Base-by-base conservation (phyloP, 2,888 invertebrate species). In the Habrosyne pyritoides region DNA sequence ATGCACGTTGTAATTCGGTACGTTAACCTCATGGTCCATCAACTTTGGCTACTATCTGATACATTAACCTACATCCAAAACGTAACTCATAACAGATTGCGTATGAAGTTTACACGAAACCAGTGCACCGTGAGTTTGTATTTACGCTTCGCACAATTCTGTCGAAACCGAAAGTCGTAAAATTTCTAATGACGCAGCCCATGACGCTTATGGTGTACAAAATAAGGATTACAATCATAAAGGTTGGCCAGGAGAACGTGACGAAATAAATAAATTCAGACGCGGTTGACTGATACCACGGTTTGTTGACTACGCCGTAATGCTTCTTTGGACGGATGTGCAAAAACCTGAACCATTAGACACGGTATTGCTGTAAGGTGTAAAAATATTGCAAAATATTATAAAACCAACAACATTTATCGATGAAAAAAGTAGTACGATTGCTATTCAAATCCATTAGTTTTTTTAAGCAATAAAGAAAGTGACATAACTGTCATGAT, bases 1-100 rank as follows among this genome's bases (percentile, higher is more conserved):
- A 50, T 42, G 33, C 48, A 53, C 42, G 57, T 53, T 47, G 54
- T 48, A 51, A 57, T 47, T 56, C 22, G 46, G 50, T 42, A 53
- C 42, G 51, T 49, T 42, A 53, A 54, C 54, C 53, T 22, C 26
- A 53, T 53, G 54, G 24, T 69, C 72, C 75, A 76, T 79, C 73
- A 74, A 67, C 61, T 69, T 60, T 66, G 66, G 77, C 78, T 42
- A 18, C 42, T 82, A 81, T 81, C 83, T 79, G 69, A 75, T 75
- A 79, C 84, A 87, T 90, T 91, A 90, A 89, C 91, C 91, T 76
- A 91, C 81, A 86, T 90, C 67, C 69, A 74, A 82, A 80, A 69
- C 71, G 79, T 83, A 81, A 82, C 75, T 81, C 80, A 79, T 83
- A 86, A 80, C 72, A 64, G 69, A 83, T 89, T 89, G 86, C 87